These are phyloP conservation scores for Eclectus roratus DNA, from an alignment of 2,113 vertebrate genomes.

Conservation along the genomic window DNA sequence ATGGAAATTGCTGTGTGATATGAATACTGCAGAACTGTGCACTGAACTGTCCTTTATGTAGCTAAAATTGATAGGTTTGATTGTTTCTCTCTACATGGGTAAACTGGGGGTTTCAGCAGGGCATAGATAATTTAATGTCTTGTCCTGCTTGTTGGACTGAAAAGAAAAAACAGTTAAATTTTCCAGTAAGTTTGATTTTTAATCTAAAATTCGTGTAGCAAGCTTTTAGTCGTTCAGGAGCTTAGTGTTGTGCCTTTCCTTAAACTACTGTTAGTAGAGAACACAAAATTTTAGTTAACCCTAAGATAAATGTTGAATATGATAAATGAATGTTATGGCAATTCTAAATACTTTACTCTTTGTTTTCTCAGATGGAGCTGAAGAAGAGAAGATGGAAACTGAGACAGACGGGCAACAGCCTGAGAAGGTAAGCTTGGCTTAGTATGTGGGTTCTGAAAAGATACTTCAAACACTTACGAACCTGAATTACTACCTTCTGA, in stretches of 20 bases:
- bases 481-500: fast-evolving
- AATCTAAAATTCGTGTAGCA: neutral
- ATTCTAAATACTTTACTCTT: fast-evolving
- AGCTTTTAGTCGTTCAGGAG: neutral
- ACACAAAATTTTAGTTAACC: neutral
- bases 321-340: neutral
- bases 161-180: neutral
- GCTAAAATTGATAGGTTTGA: neutral
- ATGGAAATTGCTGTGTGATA: neutral
- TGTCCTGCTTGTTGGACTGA: neutral
- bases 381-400: slow-evolving; percentile 91
- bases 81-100: neutral
- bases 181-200: neutral
- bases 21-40: neutral
- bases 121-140: neutral
- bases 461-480: fast-evolving
- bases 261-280: neutral
- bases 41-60: fast-evolving
- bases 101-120: neutral
- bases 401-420: slow-evolving; percentile 86
- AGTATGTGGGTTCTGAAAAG: neutral
- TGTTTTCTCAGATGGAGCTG: slow-evolving; percentile 72
- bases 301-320: fast-evolving
- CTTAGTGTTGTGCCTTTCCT: neutral
- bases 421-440: slow-evolving; percentile 82